Base-by-base conservation (phyloP, 2,113 vertebrate genomes). In the Pollimyrus isidori region DNA sequence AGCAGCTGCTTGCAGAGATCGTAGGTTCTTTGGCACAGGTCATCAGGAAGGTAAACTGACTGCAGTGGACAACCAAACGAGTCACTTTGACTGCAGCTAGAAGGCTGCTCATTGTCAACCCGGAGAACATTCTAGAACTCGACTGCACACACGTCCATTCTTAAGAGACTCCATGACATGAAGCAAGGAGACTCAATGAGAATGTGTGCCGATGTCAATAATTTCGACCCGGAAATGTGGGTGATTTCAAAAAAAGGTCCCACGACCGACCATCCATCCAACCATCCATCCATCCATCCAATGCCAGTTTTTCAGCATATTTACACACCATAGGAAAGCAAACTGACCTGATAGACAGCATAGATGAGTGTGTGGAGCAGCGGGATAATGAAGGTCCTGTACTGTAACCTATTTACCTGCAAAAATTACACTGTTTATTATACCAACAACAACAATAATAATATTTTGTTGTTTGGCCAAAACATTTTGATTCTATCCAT, bases 301-400 rank as follows among this genome's bases (percentile, higher is more conserved):
- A 45, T 86, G n/a, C 4, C n/a, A 30, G 15, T 17, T 87, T 35
- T 53, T 56, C n/a, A 39, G n/a, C 11, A 10, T 7, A 87, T 56
- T 62, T 53, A 26, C 46, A 86, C 49, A 52, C 17, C 11, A 76
- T 7, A 53, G 11, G 49, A 53, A 35, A 65, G 85, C 90, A 48
- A 87, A 53, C 94, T 94, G 93, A 98, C 97, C 97, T 98, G 96
- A 13, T 96, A 94, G 88, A 97, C 73, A 39, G 94, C 92, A 45
- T 97, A 97, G 95, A 96, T 95, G 87, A 98, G 94, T 0, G 96
- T 98, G 92, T 97, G 97, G 91, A 98, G 94, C 93, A 98, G 86
- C 11, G 97, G 97, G 46, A 98, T 95, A 91, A 98, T 95, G 87
- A 96, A 92, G 3, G 91, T 93, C 76, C 92, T 91, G 1, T 92